These are phyloP conservation scores for Metridium senile DNA, from an alignment of 92 coral and sea anemone genomes.

Conservation along the genomic window DNA sequence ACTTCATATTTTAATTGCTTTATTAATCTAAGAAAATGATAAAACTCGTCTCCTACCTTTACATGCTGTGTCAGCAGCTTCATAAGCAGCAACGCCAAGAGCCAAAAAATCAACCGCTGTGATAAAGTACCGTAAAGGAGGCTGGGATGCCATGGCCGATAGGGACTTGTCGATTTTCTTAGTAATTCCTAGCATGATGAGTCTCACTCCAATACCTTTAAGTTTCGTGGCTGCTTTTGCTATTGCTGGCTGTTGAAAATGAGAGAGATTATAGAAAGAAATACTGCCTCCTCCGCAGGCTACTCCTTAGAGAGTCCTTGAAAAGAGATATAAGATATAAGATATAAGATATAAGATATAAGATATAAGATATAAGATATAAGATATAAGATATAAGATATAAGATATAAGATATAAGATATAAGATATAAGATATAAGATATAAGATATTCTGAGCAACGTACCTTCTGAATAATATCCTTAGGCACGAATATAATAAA, in stretches of 20 bases:
- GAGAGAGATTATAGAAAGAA: not conserved
- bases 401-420: too few relatives aligned
- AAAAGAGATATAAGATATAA: too few relatives aligned
- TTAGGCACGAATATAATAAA: slow-evolving; percentile 68
- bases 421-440: too few relatives aligned
- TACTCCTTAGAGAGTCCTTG: too few relatives aligned
- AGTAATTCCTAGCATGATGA: slow-evolving; percentile 65
- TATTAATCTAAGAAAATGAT: too few relatives aligned
- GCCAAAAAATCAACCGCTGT: slow-evolving; percentile 41
- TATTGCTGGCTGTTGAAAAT: slow-evolving; percentile 2
- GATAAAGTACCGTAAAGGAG: slow-evolving; percentile 60
- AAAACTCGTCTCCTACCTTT: slow-evolving; percentile 70
- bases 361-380: too few relatives aligned
- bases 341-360: too few relatives aligned
- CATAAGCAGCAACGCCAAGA: slow-evolving; percentile 42
- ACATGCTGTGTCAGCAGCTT: slow-evolving; percentile 65
- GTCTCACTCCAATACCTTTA: slow-evolving; percentile 73
- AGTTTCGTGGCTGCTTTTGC: slow-evolving; percentile 57
- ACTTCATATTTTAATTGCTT: too few relatives aligned
- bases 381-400: too few relatives aligned
- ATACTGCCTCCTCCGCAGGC: too few relatives aligned
- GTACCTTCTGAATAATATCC: slow-evolving; percentile 11
- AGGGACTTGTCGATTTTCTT: slow-evolving; percentile 41
- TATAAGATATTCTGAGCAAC: too few relatives aligned
- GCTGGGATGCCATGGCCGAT: slow-evolving; percentile 62